Evolutionary conservation across 2,797 vertebrate genomes (phyloP), one percentile per base, ranked within the genome.

Genomic region (Cossypha heuglini): DNA sequence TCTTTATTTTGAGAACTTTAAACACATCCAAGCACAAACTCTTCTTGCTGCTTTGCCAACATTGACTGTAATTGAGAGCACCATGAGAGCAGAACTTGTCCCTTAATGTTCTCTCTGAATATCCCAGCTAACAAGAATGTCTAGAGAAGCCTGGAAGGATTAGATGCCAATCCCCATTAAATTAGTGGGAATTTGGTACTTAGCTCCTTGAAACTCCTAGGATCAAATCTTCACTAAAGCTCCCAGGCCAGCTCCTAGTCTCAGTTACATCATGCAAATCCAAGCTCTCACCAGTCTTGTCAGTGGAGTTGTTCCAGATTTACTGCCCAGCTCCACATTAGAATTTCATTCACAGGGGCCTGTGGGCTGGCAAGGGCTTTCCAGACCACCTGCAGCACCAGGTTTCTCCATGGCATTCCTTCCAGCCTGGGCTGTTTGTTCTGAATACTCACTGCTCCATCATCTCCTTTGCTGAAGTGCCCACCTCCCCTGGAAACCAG

Each of bases 221-320:
- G 78, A 87, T 94, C 88, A 93, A 82, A 73, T 48, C 64, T 73
- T 90, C 82, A 62, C 59, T 31, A 28, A 76, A 86, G 87, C 21
- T 66, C 46, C 64, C 0, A 0, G 58, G 86, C 88, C 83, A 90
- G 90, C 66, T 61, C 57, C 82, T 10, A 19, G 79, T 88, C 94
- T 97, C 94, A 91, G 69, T 97, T 94, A 94, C 87, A 77, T 9
- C 64, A 89, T 24, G 62, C 69, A 93, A 97, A 95, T 93, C 89
- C 93, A 87, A 49, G 75, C 78, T 88, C 85, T 91, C 57, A 67
- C 78, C 79, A 77, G 76, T 68, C 75, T 54, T 22, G 20, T 86
- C 87, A 43, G 69, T 24, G 73, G 68, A 75, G 82, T 46, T 40
- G 73, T 61, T 94, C 54, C 79, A 91, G 72, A 92, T 64, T 88